These are phyloP conservation scores for Anisognathus igniventris DNA, from an alignment of 2,797 vertebrate species.

Conservation along the genomic window DNA sequence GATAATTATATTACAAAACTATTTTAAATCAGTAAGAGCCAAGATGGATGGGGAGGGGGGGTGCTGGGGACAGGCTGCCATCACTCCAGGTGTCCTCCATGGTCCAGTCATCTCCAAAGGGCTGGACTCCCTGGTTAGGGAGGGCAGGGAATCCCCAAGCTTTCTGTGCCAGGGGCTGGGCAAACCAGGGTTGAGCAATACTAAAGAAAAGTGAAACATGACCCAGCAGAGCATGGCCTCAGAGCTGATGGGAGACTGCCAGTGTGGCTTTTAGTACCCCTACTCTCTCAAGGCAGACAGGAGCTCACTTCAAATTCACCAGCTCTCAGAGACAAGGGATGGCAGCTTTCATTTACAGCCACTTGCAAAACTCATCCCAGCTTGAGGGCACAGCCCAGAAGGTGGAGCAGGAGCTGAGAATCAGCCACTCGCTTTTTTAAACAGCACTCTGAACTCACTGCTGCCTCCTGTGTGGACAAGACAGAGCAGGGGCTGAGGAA, in stretches of 20 bases:
- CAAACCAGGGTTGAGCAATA: neutral
- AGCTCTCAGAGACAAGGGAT: neutral
- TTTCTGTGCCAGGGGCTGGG: neutral
- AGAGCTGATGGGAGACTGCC: neutral
- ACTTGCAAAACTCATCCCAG: neutral
- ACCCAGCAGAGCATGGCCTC: neutral
- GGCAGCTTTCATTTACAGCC: neutral
- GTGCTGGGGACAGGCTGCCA: neutral
- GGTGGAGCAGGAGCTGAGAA: neutral
- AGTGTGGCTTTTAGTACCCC: neutral
- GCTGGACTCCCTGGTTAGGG: neutral
- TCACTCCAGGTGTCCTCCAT: neutral
- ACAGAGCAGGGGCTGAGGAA: neutral
- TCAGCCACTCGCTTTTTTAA: neutral
- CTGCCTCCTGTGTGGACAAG: neutral
- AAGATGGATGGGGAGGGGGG: neutral
- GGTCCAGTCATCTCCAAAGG: neutral
- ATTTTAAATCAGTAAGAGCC: slow-evolving; percentile 1
- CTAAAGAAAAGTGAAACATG: neutral
- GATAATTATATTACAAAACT: slow-evolving; percentile 23
- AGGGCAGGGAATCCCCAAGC: neutral
- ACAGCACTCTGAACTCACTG: neutral
- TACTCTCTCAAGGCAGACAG: neutral
- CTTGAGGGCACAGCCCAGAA: neutral
- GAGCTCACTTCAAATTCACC: neutral